Conservation (phyloP, 2,113 vertebrate genomes). For the Hassar affinis region DNA sequence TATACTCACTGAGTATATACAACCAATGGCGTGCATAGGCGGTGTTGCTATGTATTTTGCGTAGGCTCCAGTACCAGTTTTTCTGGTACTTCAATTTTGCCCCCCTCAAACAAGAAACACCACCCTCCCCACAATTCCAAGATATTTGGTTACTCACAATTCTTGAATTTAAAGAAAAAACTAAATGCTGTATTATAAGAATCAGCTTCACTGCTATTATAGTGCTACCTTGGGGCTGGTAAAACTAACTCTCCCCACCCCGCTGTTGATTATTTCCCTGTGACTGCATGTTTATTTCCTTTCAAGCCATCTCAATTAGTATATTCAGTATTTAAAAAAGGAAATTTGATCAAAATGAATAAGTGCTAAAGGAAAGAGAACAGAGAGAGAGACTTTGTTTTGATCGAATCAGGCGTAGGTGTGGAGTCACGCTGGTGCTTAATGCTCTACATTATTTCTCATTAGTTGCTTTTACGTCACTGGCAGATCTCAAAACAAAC, state of each 20-base stretch:
- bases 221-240: not conserved
- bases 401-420: slow-evolving; percentile 33
- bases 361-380: not conserved
- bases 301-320: no score
- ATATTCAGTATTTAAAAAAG: not conserved
- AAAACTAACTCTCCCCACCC: not conserved
- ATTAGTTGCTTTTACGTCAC: slow-evolving; percentile 49
- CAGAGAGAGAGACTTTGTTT: slow-evolving; percentile 31
- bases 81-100: no score
- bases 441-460: slow-evolving; percentile 24
- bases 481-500: slow-evolving; percentile 36
- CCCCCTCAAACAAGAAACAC: no score
- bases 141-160: not conserved
- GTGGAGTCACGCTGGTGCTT: slow-evolving; percentile 24
- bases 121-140: no score
- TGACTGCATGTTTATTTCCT: not conserved
- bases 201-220: not conserved
- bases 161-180: not conserved
- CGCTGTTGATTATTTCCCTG: not conserved
- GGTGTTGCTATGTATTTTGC: no score
- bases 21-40: no score
- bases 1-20: no score
- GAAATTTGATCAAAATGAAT: not conserved
- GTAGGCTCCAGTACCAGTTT: no score
- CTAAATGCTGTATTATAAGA: not conserved